Conservation (phyloP, 2,888 invertebrate genomes). For the Sphaerophoria rueppellii region DNA sequence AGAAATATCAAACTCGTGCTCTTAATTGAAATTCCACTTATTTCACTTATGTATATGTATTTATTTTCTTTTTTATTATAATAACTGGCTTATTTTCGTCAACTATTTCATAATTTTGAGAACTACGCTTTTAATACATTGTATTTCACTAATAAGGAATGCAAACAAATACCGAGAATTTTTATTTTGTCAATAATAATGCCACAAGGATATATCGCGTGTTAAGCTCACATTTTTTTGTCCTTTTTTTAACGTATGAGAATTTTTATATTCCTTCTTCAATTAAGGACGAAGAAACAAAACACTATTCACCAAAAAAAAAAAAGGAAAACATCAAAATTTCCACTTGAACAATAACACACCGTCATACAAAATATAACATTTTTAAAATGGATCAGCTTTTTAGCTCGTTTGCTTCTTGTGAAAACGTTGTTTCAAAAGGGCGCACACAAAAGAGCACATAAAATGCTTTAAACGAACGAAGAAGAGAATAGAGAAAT, state of each 20-base stretch:
- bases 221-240: slow-evolving; percentile 48
- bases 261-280: slow-evolving; percentile 10
- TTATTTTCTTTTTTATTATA: background rate
- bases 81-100: slow-evolving; percentile 7
- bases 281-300: slow-evolving; percentile 43
- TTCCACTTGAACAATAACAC: slow-evolving; percentile 17
- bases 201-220: slow-evolving; percentile 54
- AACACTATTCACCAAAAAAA: slow-evolving; percentile 41
- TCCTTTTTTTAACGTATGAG: slow-evolving; percentile 12
- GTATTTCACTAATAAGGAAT: slow-evolving; percentile 25
- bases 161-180: slow-evolving; percentile 38
- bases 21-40: slow-evolving; percentile 33
- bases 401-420: background rate
- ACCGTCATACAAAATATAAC: slow-evolving; percentile 13
- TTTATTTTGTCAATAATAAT: slow-evolving; percentile 48
- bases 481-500: slow-evolving; percentile 5
- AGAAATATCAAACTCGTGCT: slow-evolving; percentile 32
- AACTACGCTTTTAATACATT: slow-evolving; percentile 29
- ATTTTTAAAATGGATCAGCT: slow-evolving; percentile 35
- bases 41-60: background rate
- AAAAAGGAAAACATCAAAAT: slow-evolving; percentile 49
- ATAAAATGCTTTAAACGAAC: slow-evolving; percentile 12
- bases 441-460: slow-evolving; percentile 25
- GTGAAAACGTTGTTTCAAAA: slow-evolving; percentile 10
- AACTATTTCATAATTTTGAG: slow-evolving; percentile 10